Evolutionary conservation across 2,113 vertebrate species (phyloP).

Genomic region (Dipodomys spectabilis): DNA sequence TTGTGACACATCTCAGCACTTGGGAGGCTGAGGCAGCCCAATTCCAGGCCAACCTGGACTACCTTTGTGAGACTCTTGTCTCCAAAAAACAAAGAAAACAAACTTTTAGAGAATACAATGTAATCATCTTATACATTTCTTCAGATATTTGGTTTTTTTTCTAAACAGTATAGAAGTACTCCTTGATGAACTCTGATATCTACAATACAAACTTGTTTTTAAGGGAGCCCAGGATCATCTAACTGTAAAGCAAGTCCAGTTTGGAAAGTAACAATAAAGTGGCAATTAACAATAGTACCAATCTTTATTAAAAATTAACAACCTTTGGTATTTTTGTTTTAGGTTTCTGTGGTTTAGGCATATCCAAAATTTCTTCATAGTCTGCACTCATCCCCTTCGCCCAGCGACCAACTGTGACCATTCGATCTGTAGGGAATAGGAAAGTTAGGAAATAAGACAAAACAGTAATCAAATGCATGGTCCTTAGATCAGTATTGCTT

Average conservation of each 20-base stretch:
- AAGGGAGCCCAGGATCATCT: neutral
- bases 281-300: neutral
- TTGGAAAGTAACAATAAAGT: neutral
- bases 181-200: neutral
- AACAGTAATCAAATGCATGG: neutral
- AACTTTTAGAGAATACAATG: neutral
- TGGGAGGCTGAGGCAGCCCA: neutral
- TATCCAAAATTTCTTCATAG: slow-evolving; percentile 90
- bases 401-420: slow-evolving; percentile 92
- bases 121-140: slow-evolving; percentile 14
- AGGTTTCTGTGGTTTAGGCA: slow-evolving; percentile 79
- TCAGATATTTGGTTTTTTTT: neutral
- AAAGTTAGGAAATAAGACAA: slow-evolving; percentile 33
- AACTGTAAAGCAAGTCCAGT: neutral
- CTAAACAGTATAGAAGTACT: neutral
- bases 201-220: neutral
- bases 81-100: neutral
- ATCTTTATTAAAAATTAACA: slow-evolving; percentile 90
- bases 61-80: neutral
- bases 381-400: slow-evolving; percentile 94
- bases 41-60: neutral
- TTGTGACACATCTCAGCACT: neutral
- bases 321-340: slow-evolving; percentile 89
- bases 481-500: neutral
- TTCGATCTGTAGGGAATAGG: slow-evolving; percentile 84